Evolutionary conservation across 92 coral and sea anemone genomes (phyloP).

Genomic region (Umimayanthus kanabou): DNA sequence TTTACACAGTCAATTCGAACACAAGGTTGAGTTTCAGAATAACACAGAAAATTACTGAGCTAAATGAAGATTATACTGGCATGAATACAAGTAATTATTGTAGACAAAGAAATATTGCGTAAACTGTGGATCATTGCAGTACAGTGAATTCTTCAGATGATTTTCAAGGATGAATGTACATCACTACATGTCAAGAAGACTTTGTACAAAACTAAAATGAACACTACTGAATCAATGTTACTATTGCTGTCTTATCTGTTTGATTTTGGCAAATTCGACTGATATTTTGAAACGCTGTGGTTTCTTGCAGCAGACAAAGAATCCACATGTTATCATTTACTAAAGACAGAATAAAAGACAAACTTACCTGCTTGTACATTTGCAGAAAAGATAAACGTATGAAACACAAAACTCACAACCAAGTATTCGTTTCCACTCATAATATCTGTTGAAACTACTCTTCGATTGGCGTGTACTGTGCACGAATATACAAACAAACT

Average conservation of each 20-base stretch:
- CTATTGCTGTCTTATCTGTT: not conserved
- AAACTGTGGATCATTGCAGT: not conserved
- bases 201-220: not conserved
- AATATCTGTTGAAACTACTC: not conserved
- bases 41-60: not conserved
- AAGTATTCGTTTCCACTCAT: not conserved
- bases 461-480: not conserved
- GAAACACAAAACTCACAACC: slow-evolving; percentile 4
- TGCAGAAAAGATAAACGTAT: not conserved
- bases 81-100: no score
- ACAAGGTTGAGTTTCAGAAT: not conserved
- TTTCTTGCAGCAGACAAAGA: not conserved
- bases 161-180: not conserved
- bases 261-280: not conserved
- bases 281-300: not conserved
- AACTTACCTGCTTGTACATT: slow-evolving; percentile 13
- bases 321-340: no score
- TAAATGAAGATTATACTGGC: not conserved
- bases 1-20: not conserved
- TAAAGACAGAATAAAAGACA: not conserved
- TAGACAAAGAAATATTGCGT: not conserved
- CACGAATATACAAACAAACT: slow-evolving; percentile 14
- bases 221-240: not conserved
- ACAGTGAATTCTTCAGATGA: not conserved
- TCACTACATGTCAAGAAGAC: not conserved